Percentiles rank a stretch among this genome's conserved stretches.
Evolutionary conservation across 2,113 vertebrate genomes (phyloP).

Genomic region (Dolichotis patagonum): DNA sequence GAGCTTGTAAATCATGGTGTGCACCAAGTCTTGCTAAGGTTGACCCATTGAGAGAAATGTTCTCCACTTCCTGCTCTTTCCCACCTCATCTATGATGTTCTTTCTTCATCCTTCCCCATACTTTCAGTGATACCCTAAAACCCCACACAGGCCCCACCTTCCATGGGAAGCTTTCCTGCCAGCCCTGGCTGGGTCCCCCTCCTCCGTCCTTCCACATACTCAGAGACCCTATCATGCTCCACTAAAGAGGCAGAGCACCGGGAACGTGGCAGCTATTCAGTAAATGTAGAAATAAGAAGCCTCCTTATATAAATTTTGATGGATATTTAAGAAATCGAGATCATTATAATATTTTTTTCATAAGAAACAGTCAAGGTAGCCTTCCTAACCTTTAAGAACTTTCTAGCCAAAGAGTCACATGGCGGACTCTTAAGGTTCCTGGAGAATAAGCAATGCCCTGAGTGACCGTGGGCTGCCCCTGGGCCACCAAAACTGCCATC

Average conservation of each 20-base stretch:
- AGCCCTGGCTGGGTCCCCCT: neutral
- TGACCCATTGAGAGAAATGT: rapidly evolving
- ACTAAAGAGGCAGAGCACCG: neutral
- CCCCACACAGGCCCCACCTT: neutral
- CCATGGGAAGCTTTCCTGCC: neutral
- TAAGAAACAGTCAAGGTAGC: neutral
- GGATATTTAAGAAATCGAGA: neutral
- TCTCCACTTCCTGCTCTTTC: too few species aligned
- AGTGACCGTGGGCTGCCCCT: neutral
- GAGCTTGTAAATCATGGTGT: neutral
- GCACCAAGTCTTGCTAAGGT: neutral
- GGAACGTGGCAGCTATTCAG: neutral
- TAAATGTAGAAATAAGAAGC: neutral
- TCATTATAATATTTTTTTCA: neutral
- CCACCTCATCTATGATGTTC: neutral
- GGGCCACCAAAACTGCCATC: neutral
- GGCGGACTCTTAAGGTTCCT: neutral
- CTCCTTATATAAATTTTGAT: neutral
- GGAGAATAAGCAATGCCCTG: neutral
- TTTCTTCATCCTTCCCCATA: neutral
- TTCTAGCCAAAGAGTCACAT: neutral
- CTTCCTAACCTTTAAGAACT: neutral
- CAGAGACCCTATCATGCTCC: neutral
- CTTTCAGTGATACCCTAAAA: neutral
- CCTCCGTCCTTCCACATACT: neutral